A percentile compares a stretch with the other conserved stretches of the same genome.
These are phyloP conservation scores for Bursaphelenchus okinawaensis DNA, from an alignment of 2,888 invertebrate species.

Conservation along the genomic window DNA sequence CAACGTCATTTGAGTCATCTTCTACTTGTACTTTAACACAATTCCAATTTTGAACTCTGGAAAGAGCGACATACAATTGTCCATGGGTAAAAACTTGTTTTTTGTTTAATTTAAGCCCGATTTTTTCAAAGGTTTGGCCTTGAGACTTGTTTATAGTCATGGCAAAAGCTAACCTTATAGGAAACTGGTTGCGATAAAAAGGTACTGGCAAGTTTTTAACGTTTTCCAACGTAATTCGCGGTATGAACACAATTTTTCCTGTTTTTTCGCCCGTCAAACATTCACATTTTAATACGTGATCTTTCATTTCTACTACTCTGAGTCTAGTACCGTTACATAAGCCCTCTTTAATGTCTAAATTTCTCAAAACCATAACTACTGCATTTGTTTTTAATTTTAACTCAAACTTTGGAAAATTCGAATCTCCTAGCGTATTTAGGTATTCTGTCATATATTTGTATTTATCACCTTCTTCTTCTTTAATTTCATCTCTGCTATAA, in stretches of 20 bases:
- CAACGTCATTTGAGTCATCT: no score
- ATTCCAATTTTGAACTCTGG: background rate
- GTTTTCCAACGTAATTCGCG: conserved; percentile 15
- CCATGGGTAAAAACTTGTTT: conserved; percentile 4
- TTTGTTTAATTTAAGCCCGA: background rate
- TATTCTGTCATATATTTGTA: background rate
- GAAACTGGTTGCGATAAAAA: conserved; percentile 12
- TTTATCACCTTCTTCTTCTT: background rate
- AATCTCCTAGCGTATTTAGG: background rate
- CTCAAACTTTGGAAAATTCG: background rate
- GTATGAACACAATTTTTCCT: conserved; percentile 8
- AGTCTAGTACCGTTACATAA: background rate
- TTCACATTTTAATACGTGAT: conserved; percentile 7
- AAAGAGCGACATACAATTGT: conserved; percentile 7
- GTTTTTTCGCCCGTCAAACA: conserved; percentile 1
- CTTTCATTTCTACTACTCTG: background rate
- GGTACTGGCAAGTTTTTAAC: no score
- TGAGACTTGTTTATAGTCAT: conserved; percentile 18
- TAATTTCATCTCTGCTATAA: background rate
- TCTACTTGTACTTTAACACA: background rate
- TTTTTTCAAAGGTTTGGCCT: conserved; percentile 6
- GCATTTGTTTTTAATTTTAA: conserved; percentile 7
- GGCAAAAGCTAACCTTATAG: background rate
- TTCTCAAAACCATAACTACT: conserved; percentile 16
- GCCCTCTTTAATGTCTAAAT: conserved; percentile 7